These are phyloP conservation scores for Seladonia tumulorum DNA, from an alignment of 2,888 invertebrate genomes.

Conservation along the genomic window DNA sequence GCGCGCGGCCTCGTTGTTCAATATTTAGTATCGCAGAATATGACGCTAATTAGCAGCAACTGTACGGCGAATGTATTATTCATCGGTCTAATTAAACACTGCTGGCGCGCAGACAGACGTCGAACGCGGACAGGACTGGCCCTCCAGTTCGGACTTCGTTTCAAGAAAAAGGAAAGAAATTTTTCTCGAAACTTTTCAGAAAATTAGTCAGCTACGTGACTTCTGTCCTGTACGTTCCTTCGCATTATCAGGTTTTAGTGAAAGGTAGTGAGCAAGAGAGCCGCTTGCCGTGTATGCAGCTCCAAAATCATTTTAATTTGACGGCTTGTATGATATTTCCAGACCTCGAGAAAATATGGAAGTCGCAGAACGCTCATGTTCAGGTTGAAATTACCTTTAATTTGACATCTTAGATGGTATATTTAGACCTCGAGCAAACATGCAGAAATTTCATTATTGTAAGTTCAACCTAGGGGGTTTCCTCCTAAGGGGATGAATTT, in stretches of 20 bases:
- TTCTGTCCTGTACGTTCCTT: neutral
- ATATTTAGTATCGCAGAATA: conserved; percentile 55
- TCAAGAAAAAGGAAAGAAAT: neutral
- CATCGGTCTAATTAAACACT: conserved; percentile 54
- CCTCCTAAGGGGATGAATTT: no score
- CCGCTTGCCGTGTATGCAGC: no score
- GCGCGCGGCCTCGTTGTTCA: conserved; percentile 36
- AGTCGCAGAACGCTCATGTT: no score
- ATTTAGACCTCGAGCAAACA: no score
- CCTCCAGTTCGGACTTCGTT: neutral
- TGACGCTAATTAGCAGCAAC: conserved; percentile 47
- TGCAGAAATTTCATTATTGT: no score
- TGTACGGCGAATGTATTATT: conserved; percentile 45
- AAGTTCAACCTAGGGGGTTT: no score
- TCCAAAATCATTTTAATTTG: no score
- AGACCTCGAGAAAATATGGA: no score
- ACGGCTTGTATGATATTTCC: no score
- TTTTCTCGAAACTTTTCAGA: neutral
- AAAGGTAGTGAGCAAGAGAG: neutral
- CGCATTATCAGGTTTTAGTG: neutral
- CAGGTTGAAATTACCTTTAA: no score
- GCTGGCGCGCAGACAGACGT: conserved; percentile 14
- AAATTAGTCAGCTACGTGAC: neutral
- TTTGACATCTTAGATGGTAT: no score
- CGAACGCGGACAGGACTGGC: neutral